Conservation (phyloP, 2,797 vertebrate species). For the Sciurus vulgaris region DNA sequence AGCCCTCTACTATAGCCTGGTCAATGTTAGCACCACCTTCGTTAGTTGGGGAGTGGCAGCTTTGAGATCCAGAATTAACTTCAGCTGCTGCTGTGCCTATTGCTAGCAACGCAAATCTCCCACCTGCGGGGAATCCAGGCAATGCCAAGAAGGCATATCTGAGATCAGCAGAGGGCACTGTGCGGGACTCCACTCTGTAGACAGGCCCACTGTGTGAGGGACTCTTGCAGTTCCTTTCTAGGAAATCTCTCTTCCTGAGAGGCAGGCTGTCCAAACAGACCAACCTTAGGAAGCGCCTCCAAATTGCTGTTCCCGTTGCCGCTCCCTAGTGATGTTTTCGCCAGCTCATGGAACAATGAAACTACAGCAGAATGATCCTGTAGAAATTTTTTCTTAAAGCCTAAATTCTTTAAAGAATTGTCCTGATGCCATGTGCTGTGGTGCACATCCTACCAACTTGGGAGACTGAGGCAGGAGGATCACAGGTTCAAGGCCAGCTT, state of each 20-base stretch:
- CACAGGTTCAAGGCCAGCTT: too few species aligned
- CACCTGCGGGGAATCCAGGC: not conserved
- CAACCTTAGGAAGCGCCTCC: not conserved
- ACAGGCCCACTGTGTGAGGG: not conserved
- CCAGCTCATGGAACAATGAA: not conserved
- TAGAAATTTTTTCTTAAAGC: conserved; percentile 16
- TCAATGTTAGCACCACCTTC: not conserved
- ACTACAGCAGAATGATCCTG: not conserved
- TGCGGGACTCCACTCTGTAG: not conserved
- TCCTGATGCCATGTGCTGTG: not conserved
- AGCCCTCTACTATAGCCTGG: not conserved
- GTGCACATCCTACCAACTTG: too few species aligned
- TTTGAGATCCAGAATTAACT: conserved; percentile 25
- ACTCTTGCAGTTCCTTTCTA: not conserved
- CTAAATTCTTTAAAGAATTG: not conserved
- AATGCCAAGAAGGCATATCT: not conserved
- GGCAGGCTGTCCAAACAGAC: not conserved
- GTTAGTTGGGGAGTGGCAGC: not conserved
- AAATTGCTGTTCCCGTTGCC: not conserved
- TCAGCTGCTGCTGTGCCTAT: not conserved
- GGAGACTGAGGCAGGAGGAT: too few species aligned
- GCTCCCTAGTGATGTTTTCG: not conserved
- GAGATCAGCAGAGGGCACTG: not conserved
- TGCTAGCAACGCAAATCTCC: not conserved
- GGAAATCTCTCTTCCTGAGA: not conserved